Evolutionary conservation across 2,888 invertebrate species (phyloP), one percentile per base, ranked within the genome.

Genomic region (Halictus ligatus): DNA sequence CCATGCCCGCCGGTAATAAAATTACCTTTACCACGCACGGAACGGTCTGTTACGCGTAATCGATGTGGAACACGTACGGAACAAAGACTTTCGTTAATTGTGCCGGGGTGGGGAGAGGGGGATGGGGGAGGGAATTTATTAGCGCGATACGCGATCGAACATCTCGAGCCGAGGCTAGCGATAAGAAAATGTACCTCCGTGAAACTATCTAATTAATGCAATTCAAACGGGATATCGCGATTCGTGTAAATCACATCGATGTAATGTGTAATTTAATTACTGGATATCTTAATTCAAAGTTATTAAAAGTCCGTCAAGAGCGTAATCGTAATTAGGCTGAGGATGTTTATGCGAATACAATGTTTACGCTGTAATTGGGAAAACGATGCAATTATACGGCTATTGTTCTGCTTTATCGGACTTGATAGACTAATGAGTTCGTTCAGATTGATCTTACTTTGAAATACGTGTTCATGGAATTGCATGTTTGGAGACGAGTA

Each of bases 21-120:
- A 87, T 85, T 85, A 48, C 64, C 46, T 74, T 82, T 80, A 80
- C 85, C 85, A 84, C 75, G 83, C 83, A 87, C 71, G 76, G 60
- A 75, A 60, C 83, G 48, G 72, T 46, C 72, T 83, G 64, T 81
- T 76, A 76, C 72, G 64, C 81, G 60, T 84, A 77, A 84, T 73
- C 67, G 74, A 77, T 43, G 76, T 29, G 15, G 67, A 50, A 72
- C 43, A 54, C 43, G 81, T 81, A 81, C 35, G 35, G 69, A 35
- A 84, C 81, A 73, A 75, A 86, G 81, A 78, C 71, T 86, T 81
- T 74, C 25, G 75, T 58, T 75, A 75, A 75, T 75, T 75, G 75
- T 46, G 18, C 60, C 46, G 6, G 0, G 12, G 13, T 12, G 13
- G 12, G 12, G 46, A 13, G 0, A 12, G 54, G 21, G n/a, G 0